Evolutionary conservation across 2,797 vertebrate genomes (phyloP).

Genomic region (Phrynocephalus forsythii): DNA sequence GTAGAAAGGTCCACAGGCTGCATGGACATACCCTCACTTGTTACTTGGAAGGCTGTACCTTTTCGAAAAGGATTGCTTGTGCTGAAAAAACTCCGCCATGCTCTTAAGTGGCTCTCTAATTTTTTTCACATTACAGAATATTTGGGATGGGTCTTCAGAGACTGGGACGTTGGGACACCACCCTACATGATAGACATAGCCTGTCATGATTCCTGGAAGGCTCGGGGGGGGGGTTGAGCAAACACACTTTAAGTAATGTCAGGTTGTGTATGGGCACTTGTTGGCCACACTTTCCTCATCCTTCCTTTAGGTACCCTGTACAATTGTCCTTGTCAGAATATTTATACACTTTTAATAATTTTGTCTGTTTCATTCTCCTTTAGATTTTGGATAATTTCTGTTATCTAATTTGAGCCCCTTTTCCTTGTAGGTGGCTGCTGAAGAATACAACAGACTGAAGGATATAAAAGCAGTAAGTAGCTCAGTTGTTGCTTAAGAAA

Average conservation of each 20-base stretch:
- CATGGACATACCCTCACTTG: too few species aligned
- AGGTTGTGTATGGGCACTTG: not conserved
- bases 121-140: too few species aligned
- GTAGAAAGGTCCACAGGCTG: too few species aligned
- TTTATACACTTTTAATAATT: not conserved
- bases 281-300: not conserved
- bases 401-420: slow-evolving; percentile 25
- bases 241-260: not conserved
- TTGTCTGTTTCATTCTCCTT: not conserved
- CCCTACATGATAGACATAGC: too few species aligned
- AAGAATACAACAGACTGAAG: slow-evolving; percentile 84
- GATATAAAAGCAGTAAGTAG: slow-evolving; percentile 79
- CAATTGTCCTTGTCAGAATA: not conserved
- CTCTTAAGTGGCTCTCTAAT: too few species aligned
- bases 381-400: not conserved
- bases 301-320: not conserved
- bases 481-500: not conserved
- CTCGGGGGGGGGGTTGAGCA: not conserved
- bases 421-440: slow-evolving; percentile 78
- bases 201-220: too few species aligned
- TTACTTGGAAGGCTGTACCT: too few species aligned
- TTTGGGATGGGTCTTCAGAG: too few species aligned
- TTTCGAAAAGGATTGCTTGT: too few species aligned
- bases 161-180: too few species aligned
- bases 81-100: too few species aligned